phyloP scores from a whole-genome alignment of 2,888 invertebrate genomes.

The Ornithoptera alexandrae region DNA sequence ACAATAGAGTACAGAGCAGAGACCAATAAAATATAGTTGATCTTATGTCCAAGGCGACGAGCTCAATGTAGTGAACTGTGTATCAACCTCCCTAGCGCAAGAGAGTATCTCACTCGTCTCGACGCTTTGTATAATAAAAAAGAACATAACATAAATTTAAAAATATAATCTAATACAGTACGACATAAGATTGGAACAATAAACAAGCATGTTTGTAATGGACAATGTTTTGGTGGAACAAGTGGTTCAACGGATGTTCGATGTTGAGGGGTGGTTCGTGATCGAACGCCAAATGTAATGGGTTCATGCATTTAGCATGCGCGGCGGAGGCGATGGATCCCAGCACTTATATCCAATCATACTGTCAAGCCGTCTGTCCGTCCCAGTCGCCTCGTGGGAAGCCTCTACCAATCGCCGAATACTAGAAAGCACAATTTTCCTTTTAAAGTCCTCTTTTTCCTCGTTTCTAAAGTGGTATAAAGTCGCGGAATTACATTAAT shows the following conservation, averaged over 20 bases:
- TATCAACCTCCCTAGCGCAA: no score
- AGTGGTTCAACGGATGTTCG: conserved; percentile 12
- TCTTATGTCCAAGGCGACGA: no score
- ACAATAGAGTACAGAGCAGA: no score
- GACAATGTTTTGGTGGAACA: background rate
- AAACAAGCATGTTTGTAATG: background rate
- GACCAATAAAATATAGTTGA: no score
- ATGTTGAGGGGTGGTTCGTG: conserved; percentile 55
- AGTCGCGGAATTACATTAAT: background rate
- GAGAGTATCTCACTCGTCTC: no score
- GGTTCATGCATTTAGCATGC: conserved; percentile 58
- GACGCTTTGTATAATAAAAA: no score
- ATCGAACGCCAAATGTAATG: conserved; percentile 66
- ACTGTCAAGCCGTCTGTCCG: conserved; percentile 64
- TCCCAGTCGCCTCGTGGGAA: conserved; percentile 57
- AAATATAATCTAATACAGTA: background rate
- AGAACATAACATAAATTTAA: background rate
- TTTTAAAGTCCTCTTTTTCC: conserved; percentile 5
- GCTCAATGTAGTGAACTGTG: no score
- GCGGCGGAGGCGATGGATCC: conserved; percentile 50
- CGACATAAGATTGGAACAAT: background rate
- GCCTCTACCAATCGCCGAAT: conserved; percentile 44
- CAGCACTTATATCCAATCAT: conserved; percentile 70
- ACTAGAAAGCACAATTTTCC: conserved; percentile 18
- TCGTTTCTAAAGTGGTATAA: background rate